These are phyloP conservation scores for Tachina grossa DNA, from an alignment of 2,888 invertebrate species.

Conservation along the genomic window DNA sequence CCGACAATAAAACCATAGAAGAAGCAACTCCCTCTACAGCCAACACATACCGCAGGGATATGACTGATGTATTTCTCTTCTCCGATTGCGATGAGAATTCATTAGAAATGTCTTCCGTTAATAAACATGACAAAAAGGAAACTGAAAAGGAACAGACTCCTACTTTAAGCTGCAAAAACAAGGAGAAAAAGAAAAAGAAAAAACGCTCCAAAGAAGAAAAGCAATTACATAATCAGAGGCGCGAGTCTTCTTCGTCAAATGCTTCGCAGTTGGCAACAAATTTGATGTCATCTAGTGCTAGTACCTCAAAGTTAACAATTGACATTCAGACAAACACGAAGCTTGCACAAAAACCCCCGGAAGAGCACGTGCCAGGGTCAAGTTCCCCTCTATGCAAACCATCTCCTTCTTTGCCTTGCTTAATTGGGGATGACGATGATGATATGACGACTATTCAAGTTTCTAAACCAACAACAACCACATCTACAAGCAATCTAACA, in stretches of 20 bases:
- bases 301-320: constrained; percentile 77
- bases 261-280: constrained; percentile 61
- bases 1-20: constrained; percentile 83
- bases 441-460: constrained; percentile 69
- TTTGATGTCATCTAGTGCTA: constrained; percentile 27
- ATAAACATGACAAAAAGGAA: constrained; percentile 75
- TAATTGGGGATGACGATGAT: constrained; percentile 86
- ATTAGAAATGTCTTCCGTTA: constrained; percentile 78
- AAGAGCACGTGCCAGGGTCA: constrained; percentile 77
- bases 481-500: constrained; percentile 56
- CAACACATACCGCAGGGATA: constrained; percentile 81
- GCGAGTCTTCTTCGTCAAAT: constrained; percentile 73
- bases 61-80: constrained; percentile 86
- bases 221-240: constrained; percentile 85
- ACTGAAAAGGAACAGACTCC: constrained; percentile 65
- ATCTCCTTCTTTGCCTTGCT: constrained; percentile 86
- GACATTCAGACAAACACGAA: constrained; percentile 77
- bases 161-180: constrained; percentile 82
- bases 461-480: constrained; percentile 61
- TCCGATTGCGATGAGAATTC: constrained; percentile 85
- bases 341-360: constrained; percentile 73
- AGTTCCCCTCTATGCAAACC: constrained; percentile 82
- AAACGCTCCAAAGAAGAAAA: constrained; percentile 92
- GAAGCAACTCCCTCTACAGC: constrained; percentile 81
- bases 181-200: constrained; percentile 93